Conservation (phyloP, 35 echinoderm and acorn worm species). For the Lytechinus pictus region DNA sequence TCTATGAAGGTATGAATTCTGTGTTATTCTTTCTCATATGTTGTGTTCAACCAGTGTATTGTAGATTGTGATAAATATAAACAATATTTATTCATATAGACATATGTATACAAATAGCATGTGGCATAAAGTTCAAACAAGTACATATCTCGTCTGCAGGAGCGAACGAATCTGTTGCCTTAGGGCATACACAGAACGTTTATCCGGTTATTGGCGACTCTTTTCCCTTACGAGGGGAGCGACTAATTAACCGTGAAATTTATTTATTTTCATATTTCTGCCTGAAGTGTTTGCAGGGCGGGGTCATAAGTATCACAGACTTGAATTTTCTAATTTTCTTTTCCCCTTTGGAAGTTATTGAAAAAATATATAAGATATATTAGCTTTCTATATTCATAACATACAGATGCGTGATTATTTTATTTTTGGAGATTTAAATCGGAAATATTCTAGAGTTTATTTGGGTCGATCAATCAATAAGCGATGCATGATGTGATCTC, state of each 20-base stretch:
- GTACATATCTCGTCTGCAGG: neutral
- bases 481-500: no score
- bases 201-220: slow-evolving; percentile 16
- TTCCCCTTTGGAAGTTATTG: neutral
- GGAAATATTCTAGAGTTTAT: no score
- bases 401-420: no score
- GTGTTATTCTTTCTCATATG: no score
- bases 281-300: neutral
- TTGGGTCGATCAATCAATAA: no score
- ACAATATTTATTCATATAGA: no score
- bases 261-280: slow-evolving; percentile 15
- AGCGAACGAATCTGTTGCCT: neutral
- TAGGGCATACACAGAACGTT: neutral
- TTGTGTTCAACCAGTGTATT: no score
- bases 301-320: neutral
- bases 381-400: no score
- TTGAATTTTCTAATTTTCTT: neutral
- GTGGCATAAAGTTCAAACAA: neutral
- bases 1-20: no score
- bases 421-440: no score
- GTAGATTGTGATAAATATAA: no score
- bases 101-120: neutral
- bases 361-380: no score
- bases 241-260: neutral
- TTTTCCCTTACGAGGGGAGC: neutral